Conservation (phyloP, 1,140 invertebrate species). For the Atta colombica region DNA sequence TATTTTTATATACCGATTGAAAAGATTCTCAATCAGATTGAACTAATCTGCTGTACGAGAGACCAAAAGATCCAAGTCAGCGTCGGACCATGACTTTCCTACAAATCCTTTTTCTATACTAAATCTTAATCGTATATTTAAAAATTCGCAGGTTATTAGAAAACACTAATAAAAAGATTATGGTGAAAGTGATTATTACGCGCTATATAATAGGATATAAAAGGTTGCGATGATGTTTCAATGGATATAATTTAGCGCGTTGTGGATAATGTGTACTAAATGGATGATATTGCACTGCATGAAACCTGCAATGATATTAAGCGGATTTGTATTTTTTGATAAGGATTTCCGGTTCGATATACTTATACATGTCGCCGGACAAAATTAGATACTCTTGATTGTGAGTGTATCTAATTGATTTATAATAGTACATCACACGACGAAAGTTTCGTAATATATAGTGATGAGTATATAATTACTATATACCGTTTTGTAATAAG, state of each 20-base stretch:
- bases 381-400: conserved; percentile 20
- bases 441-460: conserved; percentile 43
- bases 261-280: background rate
- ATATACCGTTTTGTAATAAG: conserved; percentile 45
- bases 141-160: conserved; percentile 30
- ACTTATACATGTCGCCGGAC: background rate
- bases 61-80: conserved; percentile 31
- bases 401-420: conserved; percentile 27
- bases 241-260: conserved; percentile 16
- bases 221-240: background rate
- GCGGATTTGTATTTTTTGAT: conserved; percentile 43
- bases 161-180: conserved; percentile 32
- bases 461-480: conserved; percentile 34
- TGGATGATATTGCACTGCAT: background rate
- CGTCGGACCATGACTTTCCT: conserved; percentile 63
- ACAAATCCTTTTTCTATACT: conserved; percentile 62
- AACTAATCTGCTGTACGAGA: conserved; percentile 20
- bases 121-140: conserved; percentile 39
- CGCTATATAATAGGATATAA: conserved; percentile 45
- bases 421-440: conserved; percentile 17
- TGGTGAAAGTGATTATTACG: conserved; percentile 46
- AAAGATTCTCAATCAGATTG: conserved; percentile 4
- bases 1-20: conserved; percentile 11
- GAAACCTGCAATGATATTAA: conserved; percentile 29
- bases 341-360: background rate